Evolutionary conservation across 2,113 vertebrate species (phyloP).

Genomic region (Gallinago jamesoni): DNA sequence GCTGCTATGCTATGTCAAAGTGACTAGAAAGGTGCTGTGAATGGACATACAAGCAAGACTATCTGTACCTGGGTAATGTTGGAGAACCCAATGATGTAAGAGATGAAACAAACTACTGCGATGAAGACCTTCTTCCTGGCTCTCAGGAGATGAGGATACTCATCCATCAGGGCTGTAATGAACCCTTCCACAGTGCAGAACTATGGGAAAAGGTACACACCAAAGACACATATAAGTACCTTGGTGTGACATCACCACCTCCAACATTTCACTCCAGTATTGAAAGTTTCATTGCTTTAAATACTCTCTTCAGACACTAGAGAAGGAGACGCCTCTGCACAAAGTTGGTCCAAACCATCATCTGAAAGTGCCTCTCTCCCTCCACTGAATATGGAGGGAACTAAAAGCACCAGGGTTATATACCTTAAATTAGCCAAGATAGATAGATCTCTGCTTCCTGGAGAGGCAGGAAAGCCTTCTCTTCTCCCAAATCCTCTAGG

Average conservation of each 20-base stretch:
- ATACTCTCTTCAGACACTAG: background rate
- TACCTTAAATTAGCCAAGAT: background rate
- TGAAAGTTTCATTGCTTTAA: background rate
- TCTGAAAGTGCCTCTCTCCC: background rate
- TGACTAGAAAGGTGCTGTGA: background rate
- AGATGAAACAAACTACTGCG: conserved; percentile 83
- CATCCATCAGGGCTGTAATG: conserved; percentile 89
- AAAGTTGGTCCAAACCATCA: background rate
- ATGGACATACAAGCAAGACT: background rate
- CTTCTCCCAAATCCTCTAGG: background rate
- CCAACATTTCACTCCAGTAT: background rate
- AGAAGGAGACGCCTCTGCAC: background rate
- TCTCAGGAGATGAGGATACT: conserved; percentile 83
- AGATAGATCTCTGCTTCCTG: background rate
- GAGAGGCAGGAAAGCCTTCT: background rate
- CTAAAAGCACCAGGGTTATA: background rate
- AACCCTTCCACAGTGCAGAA: conserved; percentile 94
- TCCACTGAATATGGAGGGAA: background rate
- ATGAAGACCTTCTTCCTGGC: conserved; percentile 90
- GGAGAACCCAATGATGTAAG: conserved; percentile 88
- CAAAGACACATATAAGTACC: background rate
- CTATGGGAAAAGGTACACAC: conserved; percentile 45
- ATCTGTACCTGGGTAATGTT: conserved; percentile 87
- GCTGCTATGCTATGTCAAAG: background rate
- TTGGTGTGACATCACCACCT: background rate